These are phyloP conservation scores for Druceiella hillmani DNA, from an alignment of 2,888 invertebrate genomes.

Conservation along the genomic window DNA sequence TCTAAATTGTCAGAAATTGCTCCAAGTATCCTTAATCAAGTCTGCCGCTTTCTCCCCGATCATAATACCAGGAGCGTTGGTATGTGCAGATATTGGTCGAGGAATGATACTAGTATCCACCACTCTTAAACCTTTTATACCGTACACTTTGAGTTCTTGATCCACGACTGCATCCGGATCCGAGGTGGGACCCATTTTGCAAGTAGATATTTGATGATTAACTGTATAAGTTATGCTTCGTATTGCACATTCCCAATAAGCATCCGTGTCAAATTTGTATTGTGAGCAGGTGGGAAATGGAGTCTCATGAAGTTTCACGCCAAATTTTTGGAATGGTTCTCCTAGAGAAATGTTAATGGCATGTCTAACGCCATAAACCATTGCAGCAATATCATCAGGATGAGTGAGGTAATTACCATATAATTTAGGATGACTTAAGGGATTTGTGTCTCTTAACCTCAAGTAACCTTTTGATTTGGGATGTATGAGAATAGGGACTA, in stretches of 20 bases:
- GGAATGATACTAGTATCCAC: conserved; percentile 53
- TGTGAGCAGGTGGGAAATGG: conserved; percentile 57
- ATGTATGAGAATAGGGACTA: conserved; percentile 59
- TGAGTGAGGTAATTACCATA: conserved; percentile 64
- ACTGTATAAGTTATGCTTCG: conserved; percentile 56
- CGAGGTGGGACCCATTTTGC: conserved; percentile 58
- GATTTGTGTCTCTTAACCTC: conserved; percentile 57
- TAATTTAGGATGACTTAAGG: conserved; percentile 58
- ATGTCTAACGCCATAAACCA: conserved; percentile 55
- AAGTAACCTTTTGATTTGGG: conserved; percentile 65
- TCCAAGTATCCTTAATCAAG: conserved; percentile 47
- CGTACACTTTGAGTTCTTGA: conserved; percentile 48
- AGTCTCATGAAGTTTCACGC: conserved; percentile 47
- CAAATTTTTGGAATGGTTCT: conserved; percentile 46
- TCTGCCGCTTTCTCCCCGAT: conserved; percentile 54
- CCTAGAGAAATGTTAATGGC: conserved; percentile 44
- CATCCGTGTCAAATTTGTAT: conserved; percentile 46
- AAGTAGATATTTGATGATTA: conserved; percentile 60
- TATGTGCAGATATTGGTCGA: conserved; percentile 48
- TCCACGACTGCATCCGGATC: conserved; percentile 61
- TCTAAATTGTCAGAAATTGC: no score
- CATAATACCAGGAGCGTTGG: conserved; percentile 52
- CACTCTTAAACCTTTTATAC: conserved; percentile 43
- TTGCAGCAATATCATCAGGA: conserved; percentile 56
- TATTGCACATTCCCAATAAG: conserved; percentile 62